phyloP scores from a whole-genome alignment of 2,797 vertebrate genomes.

The Tadarida brasiliensis region DNA sequence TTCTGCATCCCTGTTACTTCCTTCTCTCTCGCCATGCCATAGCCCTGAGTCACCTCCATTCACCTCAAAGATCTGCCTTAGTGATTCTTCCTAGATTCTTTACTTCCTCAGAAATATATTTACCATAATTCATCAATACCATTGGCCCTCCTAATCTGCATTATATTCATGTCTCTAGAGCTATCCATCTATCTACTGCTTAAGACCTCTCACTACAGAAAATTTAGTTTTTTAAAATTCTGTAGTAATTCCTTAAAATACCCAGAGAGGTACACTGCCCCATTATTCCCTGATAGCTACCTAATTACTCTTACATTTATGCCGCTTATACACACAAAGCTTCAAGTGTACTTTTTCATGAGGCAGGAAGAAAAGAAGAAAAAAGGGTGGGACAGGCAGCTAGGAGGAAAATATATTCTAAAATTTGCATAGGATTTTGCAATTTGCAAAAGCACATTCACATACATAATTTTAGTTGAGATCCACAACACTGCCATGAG shows the following conservation, averaged over 20 bases:
- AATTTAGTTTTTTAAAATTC: not conserved
- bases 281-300: not conserved
- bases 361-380: not conserved
- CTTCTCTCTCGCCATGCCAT: not conserved
- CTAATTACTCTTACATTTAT: not conserved
- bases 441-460: not conserved
- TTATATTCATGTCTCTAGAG: not conserved
- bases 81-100: not conserved
- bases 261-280: not conserved
- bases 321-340: not conserved
- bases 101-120: not conserved
- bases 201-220: not conserved
- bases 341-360: not conserved
- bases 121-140: not conserved
- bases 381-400: not conserved
- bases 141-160: not conserved
- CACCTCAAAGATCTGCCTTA: not conserved
- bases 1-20: not conserved
- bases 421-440: not conserved
- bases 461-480: not conserved
- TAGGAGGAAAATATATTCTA: not conserved
- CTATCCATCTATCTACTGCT: not conserved
- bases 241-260: not conserved
- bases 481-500: not conserved
- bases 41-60: not conserved